Percentiles rank a stretch among this genome's conserved stretches.
Evolutionary conservation across 2,113 vertebrate genomes (phyloP).

Genomic region (Baryphthengus martii): DNA sequence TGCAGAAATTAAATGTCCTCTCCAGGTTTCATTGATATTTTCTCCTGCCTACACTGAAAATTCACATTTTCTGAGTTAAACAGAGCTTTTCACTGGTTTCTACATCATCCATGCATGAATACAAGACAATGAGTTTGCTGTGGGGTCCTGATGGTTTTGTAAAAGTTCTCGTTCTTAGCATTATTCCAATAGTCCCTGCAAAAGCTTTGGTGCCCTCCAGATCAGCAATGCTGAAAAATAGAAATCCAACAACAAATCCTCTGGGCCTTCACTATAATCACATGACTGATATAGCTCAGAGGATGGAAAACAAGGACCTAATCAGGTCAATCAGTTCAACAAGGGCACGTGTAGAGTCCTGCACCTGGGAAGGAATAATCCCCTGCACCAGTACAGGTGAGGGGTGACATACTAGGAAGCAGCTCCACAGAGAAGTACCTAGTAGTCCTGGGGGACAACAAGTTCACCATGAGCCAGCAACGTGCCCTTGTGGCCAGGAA

Average conservation of each 20-base stretch:
- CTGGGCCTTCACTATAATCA: background rate
- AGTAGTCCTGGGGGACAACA: too few species aligned
- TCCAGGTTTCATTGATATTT: background rate
- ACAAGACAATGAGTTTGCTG: background rate
- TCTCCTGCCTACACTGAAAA: background rate
- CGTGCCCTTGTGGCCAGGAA: too few species aligned
- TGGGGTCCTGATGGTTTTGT: background rate
- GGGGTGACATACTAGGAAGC: too few species aligned
- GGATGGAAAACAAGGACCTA: background rate
- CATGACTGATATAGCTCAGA: accelerated
- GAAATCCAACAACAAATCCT: background rate
- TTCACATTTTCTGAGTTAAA: background rate
- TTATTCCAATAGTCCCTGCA: background rate
- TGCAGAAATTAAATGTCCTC: background rate
- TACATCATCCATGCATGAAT: background rate
- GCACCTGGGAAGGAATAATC: too few species aligned
- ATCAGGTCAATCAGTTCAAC: too few species aligned
- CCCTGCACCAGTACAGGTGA: too few species aligned
- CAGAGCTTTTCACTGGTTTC: background rate
- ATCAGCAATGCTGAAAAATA: accelerated
- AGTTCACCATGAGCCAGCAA: too few species aligned
- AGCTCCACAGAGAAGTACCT: too few species aligned
- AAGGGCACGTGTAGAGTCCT: too few species aligned
- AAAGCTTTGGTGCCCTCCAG: background rate
- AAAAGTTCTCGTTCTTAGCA: background rate